A percentile compares a stretch with the other conserved stretches of the same genome.
phyloP scores from a whole-genome alignment of 1,140 invertebrate species.

The Geopemphigus sp. region DNA sequence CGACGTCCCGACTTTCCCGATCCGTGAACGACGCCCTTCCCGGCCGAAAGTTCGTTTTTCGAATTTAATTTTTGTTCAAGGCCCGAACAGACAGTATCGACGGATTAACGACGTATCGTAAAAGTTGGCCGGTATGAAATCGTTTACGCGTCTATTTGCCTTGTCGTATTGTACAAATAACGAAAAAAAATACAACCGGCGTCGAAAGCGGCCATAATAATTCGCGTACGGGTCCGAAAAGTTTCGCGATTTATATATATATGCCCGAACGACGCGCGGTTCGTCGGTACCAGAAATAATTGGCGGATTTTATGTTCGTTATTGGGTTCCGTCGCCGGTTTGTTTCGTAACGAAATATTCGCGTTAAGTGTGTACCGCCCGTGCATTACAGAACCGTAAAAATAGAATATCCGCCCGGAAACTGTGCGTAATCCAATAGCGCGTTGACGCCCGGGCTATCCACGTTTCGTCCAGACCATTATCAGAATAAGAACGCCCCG shows the following conservation, averaged over 20 bases:
- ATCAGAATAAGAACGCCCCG: too few relatives aligned
- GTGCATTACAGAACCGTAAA: not conserved
- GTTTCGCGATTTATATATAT: not conserved
- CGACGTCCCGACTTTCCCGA: too few relatives aligned
- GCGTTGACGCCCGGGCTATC: too few relatives aligned
- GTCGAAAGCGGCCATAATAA: not conserved
- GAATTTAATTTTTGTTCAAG: too few relatives aligned
- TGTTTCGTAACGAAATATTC: not conserved
- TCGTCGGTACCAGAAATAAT: too few relatives aligned
- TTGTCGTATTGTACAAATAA: not conserved
- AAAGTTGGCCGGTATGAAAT: not conserved
- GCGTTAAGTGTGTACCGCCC: too few relatives aligned
- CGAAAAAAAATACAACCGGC: not conserved
- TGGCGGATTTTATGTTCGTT: not conserved
- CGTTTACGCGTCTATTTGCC: not conserved
- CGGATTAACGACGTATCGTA: not conserved
- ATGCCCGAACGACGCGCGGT: too few relatives aligned
- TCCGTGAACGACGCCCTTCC: too few relatives aligned
- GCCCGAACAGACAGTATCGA: too few relatives aligned
- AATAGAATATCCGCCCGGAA: not conserved
- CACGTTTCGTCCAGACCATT: too few relatives aligned
- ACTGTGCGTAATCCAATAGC: too few relatives aligned
- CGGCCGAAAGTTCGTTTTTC: not conserved
- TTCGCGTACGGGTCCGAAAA: not conserved
- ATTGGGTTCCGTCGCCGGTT: not conserved